Percentiles rank a stretch among this genome's conserved stretches.
Evolutionary conservation across 2,113 vertebrate genomes (phyloP).

Genomic region (Perca flavescens): DNA sequence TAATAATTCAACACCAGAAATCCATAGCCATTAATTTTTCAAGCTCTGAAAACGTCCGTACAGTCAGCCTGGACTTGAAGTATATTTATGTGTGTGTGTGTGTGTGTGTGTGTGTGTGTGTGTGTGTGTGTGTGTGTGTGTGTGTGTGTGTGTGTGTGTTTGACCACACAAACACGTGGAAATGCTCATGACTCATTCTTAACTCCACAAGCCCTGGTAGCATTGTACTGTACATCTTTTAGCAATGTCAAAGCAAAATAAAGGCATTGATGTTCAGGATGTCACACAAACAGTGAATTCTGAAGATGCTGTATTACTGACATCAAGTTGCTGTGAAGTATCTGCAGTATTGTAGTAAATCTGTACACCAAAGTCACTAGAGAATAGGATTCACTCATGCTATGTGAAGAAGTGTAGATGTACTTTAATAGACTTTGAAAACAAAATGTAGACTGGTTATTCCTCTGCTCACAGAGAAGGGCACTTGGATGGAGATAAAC

Average conservation of each 20-base stretch:
- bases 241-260: conserved; percentile 6
- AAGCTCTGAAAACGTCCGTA: conserved; percentile 76
- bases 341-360: background rate
- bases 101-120: background rate
- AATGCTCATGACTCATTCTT: conserved; percentile 43
- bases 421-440: conserved; percentile 22
- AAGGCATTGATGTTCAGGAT: conserved; percentile 13
- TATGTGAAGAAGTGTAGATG: conserved; percentile 5
- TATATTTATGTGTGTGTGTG: background rate
- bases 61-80: conserved; percentile 17
- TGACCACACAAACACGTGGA: conserved; percentile 28
- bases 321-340: background rate
- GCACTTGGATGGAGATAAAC: background rate
- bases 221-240: conserved; percentile 29
- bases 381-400: conserved; percentile 15
- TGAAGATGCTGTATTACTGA: background rate
- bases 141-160: background rate
- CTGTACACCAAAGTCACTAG: conserved; percentile 28
- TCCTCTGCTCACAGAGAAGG: conserved; percentile 4
- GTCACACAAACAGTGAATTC: conserved; percentile 8
- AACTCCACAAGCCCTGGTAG: background rate
- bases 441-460: conserved; percentile 11
- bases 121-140: background rate
- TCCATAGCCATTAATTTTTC: conserved; percentile 81
- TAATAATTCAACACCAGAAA: conserved; percentile 85